A percentile compares a stretch with the other conserved stretches of the same genome.
Conservation (phyloP, 1,140 invertebrate species). For the Magallana ariakensis region DNA sequence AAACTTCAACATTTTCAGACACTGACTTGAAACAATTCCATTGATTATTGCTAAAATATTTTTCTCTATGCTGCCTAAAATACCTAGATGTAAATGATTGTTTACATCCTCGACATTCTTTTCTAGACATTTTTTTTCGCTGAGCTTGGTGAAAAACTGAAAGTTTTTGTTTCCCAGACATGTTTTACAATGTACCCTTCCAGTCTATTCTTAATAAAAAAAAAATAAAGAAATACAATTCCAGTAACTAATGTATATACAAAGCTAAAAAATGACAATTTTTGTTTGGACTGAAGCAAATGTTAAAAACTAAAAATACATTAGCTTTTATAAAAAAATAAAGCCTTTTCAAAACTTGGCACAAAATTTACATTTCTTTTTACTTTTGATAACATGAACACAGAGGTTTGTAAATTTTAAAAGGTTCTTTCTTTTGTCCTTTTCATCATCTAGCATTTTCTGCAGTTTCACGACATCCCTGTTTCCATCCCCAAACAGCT, state of each 20-base stretch:
- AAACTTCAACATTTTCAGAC: neutral
- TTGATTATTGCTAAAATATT: neutral
- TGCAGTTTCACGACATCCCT: neutral
- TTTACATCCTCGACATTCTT: constrained; percentile 38
- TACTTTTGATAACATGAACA: constrained; percentile 4
- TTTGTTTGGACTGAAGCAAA: neutral
- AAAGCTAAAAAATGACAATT: neutral
- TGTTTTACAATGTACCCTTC: neutral
- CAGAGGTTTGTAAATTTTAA: constrained; percentile 10
- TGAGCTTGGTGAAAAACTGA: neutral
- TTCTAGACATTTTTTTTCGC: constrained; percentile 34
- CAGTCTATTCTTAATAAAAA: too few relatives aligned
- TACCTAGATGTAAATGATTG: constrained; percentile 5
- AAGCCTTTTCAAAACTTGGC: neutral
- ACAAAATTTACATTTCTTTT: constrained; percentile 26
- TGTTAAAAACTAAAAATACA: neutral
- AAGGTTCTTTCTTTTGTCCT: neutral
- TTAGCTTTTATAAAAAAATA: neutral
- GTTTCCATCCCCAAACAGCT: neutral
- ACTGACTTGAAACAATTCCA: constrained; percentile 21
- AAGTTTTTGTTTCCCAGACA: constrained; percentile 13
- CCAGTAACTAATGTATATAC: neutral
- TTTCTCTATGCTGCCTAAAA: constrained; percentile 29
- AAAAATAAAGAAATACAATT: neutral
- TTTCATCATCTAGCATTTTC: constrained; percentile 32